Percentiles rank a stretch among this genome's conserved stretches.
Conservation (phyloP, 2,888 invertebrate genomes). For the Meliscaeva auricollis region DNA sequence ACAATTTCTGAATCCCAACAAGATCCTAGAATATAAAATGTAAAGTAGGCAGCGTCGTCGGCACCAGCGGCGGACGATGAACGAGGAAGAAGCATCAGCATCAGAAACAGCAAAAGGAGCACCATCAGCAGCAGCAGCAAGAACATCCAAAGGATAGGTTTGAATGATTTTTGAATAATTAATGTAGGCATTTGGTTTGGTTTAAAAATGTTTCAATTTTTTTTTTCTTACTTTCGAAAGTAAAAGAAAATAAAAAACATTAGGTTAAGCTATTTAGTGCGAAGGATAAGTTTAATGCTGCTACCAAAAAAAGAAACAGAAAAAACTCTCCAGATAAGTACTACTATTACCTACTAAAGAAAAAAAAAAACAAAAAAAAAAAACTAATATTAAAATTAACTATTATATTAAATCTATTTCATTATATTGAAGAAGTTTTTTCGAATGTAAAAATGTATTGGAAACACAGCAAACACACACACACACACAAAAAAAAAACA, state of each 20-base stretch:
- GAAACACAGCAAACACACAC: slow-evolving; percentile 30
- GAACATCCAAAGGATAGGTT: neutral
- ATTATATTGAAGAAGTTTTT: slow-evolving; percentile 19
- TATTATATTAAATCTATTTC: slow-evolving; percentile 20
- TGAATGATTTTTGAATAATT: slow-evolving; percentile 42
- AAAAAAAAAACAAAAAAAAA: slow-evolving; percentile 24
- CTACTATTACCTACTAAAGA: slow-evolving; percentile 38
- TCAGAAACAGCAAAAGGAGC: neutral
- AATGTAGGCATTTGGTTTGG: slow-evolving; percentile 15
- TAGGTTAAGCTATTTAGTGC: slow-evolving; percentile 31
- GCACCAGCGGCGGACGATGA: slow-evolving; percentile 77
- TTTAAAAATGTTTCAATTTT: slow-evolving; percentile 11
- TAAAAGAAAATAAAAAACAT: neutral
- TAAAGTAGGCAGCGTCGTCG: slow-evolving; percentile 82
- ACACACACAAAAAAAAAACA: neutral
- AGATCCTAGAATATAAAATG: slow-evolving; percentile 84
- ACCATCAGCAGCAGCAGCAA: neutral
- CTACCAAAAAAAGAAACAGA: slow-evolving; percentile 7
- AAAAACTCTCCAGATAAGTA: slow-evolving; percentile 16
- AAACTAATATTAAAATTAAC: slow-evolving; percentile 3
- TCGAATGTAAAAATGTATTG: slow-evolving; percentile 54
- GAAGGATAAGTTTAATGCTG: slow-evolving; percentile 37
- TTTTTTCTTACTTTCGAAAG: slow-evolving; percentile 26
- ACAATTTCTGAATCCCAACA: slow-evolving; percentile 84
- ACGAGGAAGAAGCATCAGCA: neutral